A percentile compares a stretch with the other conserved stretches of the same genome.
phyloP scores from a whole-genome alignment of 1,140 invertebrate genomes.

The Fopius arisanus region DNA sequence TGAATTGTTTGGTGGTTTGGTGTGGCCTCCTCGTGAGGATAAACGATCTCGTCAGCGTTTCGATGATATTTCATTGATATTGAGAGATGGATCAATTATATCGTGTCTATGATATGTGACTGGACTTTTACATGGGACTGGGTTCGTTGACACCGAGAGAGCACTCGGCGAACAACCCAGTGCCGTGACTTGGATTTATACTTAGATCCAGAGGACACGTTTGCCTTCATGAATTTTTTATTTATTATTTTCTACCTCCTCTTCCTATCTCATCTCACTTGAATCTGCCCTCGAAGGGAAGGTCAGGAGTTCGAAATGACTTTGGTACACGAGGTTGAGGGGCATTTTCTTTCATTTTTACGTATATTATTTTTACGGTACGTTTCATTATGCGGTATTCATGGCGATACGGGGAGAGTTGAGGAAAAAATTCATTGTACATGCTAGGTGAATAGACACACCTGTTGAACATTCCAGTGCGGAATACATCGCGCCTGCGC shows the following conservation, averaged over 20 bases:
- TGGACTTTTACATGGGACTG: neutral
- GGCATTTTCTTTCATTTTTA: neutral
- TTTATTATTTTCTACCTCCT: conserved; percentile 1
- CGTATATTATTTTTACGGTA: neutral
- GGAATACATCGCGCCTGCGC: conserved; percentile 39
- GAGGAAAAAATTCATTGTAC: neutral
- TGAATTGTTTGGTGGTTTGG: too few relatives aligned
- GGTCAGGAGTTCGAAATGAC: conserved; percentile 16
- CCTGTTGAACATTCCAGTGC: conserved; percentile 60
- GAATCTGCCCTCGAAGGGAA: conserved; percentile 14
- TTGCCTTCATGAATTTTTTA: neutral
- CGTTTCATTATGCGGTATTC: neutral
- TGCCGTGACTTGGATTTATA: neutral
- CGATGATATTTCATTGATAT: conserved; percentile 25
- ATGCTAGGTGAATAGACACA: conserved; percentile 41
- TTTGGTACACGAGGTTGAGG: conserved; percentile 19
- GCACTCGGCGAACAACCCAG: neutral
- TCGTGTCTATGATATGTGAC: neutral
- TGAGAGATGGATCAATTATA: neutral
- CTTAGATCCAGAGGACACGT: neutral
- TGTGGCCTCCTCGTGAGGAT: neutral
- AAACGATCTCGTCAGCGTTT: conserved; percentile 53
- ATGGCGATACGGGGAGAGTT: neutral
- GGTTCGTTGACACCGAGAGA: conserved; percentile 33
- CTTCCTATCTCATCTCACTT: neutral